Base-by-base conservation (phyloP, 92 coral and sea anemone species). In the Palythoa grandiflora region DNA sequence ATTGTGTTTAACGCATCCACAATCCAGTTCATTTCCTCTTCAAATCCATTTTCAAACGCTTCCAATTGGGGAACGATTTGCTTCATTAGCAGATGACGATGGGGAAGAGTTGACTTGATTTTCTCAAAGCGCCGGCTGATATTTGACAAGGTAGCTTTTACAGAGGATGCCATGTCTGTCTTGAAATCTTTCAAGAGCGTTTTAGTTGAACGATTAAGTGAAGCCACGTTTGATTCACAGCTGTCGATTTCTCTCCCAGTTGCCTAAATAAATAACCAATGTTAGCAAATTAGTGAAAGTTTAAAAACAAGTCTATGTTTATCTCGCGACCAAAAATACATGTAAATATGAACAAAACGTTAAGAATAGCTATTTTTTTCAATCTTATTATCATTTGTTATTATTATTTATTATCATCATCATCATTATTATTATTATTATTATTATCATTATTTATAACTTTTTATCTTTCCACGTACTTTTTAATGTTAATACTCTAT, bases 151-250 rank as follows among this genome's bases (percentile, higher is more conserved):
- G 98, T 97, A 37, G 95, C 99, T 79, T 97, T 97, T 8, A 97
- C 92, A 28, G 99, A 97, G n/a, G 98, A 95, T 0, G 99, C 95
- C 95, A 97, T 97, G 92, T 95, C 98, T n/a, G 96, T 95, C 78
- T 95, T 97, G 88, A 93, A 95, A 81, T 97, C 99, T 78, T 97
- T 94, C 54, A 97, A 89, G 57, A 97, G 94, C 9, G 90, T 87
- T 86, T 95, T 97, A 15, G 98, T 96, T 72, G 94, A 94, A 35
- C 95, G 95, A 89, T 91, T 97, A 6, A 95, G 76, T 0, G 95
- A 87, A 70, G 88, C 77, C 70, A 97, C 99, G 50, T 92, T 94
- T 55, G 77, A 83, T 79, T 92, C 97, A 78, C 94, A 91, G 35
- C 84, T 88, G 78, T 94, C 97, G 9, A 97, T 93, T 71, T 94